These are phyloP conservation scores for Triplophysa yarkandensis DNA, from an alignment of 2,797 vertebrate species.

Conservation along the genomic window DNA sequence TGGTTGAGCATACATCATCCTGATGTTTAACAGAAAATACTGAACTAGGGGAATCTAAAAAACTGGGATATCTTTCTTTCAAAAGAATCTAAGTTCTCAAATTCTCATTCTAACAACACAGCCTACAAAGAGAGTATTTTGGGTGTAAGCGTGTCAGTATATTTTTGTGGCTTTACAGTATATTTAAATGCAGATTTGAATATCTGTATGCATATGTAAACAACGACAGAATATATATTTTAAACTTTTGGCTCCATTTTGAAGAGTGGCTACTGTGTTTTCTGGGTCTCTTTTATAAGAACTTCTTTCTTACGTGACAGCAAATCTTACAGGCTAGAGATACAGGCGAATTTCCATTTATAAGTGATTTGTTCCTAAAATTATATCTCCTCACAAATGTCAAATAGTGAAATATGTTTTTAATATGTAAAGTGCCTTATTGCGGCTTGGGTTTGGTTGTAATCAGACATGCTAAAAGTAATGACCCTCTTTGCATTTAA, in stretches of 20 bases:
- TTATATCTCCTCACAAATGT: background rate
- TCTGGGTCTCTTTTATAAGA: background rate
- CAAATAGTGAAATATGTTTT: background rate
- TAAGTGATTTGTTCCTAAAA: background rate
- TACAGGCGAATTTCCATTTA: background rate
- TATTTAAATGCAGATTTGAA: background rate
- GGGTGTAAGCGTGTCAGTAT: too few species aligned
- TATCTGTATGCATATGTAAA: too few species aligned
- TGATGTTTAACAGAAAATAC: background rate
- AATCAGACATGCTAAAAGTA: background rate
- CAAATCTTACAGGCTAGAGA: background rate
- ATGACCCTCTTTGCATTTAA: background rate
- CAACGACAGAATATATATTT: too few species aligned
- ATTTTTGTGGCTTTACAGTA: too few species aligned
- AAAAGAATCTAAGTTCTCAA: too few species aligned
- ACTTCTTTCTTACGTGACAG: background rate
- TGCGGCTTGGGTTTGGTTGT: constrained; percentile 1
- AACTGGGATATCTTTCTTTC: too few species aligned
- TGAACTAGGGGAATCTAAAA: too few species aligned
- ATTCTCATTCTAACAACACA: too few species aligned
- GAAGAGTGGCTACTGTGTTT: background rate
- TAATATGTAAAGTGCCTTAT: background rate
- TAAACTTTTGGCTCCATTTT: too few species aligned
- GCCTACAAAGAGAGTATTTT: too few species aligned
- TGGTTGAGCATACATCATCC: background rate